These are phyloP conservation scores for Rhadina sibilatrix DNA, from an alignment of 2,113 vertebrate species.

Conservation along the genomic window DNA sequence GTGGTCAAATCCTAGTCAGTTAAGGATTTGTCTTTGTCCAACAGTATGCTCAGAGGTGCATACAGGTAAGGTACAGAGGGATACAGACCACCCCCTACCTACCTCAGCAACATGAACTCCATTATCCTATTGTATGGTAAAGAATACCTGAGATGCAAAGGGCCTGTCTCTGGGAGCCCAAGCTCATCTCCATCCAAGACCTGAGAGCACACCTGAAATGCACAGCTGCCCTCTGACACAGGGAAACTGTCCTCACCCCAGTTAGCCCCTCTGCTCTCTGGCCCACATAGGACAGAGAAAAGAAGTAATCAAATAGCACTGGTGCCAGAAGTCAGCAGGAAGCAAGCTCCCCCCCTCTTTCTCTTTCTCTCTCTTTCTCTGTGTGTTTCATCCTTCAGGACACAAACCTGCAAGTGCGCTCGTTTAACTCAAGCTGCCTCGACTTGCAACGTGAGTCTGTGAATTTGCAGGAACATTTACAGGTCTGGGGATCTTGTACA, in stretches of 20 bases:
- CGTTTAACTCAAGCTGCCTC: conserved; percentile 97
- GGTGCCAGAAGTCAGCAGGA: conserved; percentile 71
- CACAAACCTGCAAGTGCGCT: conserved; percentile 99
- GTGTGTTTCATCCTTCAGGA: conserved; percentile 71
- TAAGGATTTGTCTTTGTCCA: neutral
- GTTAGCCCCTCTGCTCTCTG: conserved; percentile 31
- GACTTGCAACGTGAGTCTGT: conserved; percentile 95
- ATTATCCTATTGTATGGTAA: neutral
- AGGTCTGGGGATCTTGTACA: conserved; percentile 94
- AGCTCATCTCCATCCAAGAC: neutral
- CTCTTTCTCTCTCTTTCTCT: conserved; percentile 66
- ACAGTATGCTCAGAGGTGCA: neutral
- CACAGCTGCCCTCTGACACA: neutral
- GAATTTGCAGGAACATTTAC: conserved; percentile 99
- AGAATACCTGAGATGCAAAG: neutral
- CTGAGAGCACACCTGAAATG: conserved; percentile 51
- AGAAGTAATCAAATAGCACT: conserved; percentile 58
- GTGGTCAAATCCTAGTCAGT: neutral
- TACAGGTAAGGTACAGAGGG: neutral
- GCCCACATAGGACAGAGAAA: conserved; percentile 21
- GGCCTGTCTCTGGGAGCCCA: neutral
- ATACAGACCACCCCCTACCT: neutral
- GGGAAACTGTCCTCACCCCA: neutral
- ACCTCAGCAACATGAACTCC: neutral
- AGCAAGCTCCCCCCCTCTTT: conserved; percentile 74